A percentile compares a stretch with the other conserved stretches of the same genome.
phyloP scores from a whole-genome alignment of 2,888 invertebrate genomes.

The Platycheirus albimanus region DNA sequence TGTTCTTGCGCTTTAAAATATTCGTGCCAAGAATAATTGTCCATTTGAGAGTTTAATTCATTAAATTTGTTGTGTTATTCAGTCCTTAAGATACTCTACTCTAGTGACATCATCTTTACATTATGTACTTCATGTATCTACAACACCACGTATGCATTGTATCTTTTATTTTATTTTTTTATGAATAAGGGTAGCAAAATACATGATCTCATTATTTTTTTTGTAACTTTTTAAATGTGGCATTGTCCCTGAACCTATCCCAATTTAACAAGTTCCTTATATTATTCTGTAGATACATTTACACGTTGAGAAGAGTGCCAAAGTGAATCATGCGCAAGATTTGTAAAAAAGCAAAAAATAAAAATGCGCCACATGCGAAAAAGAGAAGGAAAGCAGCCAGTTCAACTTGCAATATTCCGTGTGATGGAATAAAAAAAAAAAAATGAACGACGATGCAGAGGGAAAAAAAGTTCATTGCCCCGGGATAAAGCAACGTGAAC shows the following conservation, averaged over 20 bases:
- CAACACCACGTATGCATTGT: slow-evolving; percentile 6
- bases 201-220: slow-evolving; percentile 51
- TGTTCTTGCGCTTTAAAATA: slow-evolving; percentile 20
- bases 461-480: slow-evolving; percentile 68
- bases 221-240: slow-evolving; percentile 44
- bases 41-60: slow-evolving; percentile 28
- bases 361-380: slow-evolving; percentile 19
- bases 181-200: slow-evolving; percentile 28
- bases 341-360: slow-evolving; percentile 7
- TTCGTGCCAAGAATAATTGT: slow-evolving; percentile 35
- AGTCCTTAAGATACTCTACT: slow-evolving; percentile 10
- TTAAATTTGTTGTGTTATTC: slow-evolving; percentile 23
- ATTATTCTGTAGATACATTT: slow-evolving; percentile 24
- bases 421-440: slow-evolving; percentile 40
- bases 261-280: slow-evolving; percentile 60
- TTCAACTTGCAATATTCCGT: slow-evolving; percentile 66
- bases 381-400: slow-evolving; percentile 43
- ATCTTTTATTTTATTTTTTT: neutral
- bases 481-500: slow-evolving; percentile 56
- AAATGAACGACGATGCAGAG: slow-evolving; percentile 51
- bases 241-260: slow-evolving; percentile 72
- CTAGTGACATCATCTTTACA: slow-evolving; percentile 42
- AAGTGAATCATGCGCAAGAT: slow-evolving; percentile 62
- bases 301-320: slow-evolving; percentile 31
- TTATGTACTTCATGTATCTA: slow-evolving; percentile 6